phyloP scores from a whole-genome alignment of 2,797 vertebrate species.

The Rhabdophis nuchalis region DNA sequence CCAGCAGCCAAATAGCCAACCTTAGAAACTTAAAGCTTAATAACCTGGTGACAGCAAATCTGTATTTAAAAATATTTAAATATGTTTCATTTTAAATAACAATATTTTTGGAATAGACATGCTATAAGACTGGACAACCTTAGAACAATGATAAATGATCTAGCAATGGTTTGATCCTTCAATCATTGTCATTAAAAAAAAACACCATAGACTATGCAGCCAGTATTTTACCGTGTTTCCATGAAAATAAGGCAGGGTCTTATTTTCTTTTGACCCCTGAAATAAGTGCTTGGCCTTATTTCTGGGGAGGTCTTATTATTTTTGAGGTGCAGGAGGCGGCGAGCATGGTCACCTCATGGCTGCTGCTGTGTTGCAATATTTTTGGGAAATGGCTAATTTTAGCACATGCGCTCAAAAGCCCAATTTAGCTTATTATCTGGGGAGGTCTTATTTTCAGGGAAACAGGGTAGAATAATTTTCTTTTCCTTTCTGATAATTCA shows the following conservation, averaged over 20 bases:
- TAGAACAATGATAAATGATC: background rate
- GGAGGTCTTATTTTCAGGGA: no score
- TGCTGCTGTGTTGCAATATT: no score
- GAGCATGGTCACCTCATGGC: no score
- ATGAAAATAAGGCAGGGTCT: no score
- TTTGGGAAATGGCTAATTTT: no score
- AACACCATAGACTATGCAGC: background rate
- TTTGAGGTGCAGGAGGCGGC: no score
- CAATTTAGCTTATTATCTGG: no score
- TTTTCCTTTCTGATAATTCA: background rate
- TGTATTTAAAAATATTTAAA: background rate
- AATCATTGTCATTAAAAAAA: background rate
- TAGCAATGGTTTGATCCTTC: background rate
- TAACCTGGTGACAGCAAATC: background rate
- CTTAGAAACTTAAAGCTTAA: background rate
- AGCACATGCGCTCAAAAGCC: no score
- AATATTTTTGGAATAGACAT: background rate
- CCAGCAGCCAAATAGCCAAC: background rate
- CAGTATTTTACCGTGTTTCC: no score
- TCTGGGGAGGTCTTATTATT: no score
- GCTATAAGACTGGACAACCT: background rate
- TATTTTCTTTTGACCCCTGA: no score
- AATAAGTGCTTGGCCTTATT: no score
- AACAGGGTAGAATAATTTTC: background rate
- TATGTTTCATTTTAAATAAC: background rate